These are phyloP conservation scores for Mythimna vitellina DNA, from an alignment of 2,888 invertebrate species.

Conservation along the genomic window DNA sequence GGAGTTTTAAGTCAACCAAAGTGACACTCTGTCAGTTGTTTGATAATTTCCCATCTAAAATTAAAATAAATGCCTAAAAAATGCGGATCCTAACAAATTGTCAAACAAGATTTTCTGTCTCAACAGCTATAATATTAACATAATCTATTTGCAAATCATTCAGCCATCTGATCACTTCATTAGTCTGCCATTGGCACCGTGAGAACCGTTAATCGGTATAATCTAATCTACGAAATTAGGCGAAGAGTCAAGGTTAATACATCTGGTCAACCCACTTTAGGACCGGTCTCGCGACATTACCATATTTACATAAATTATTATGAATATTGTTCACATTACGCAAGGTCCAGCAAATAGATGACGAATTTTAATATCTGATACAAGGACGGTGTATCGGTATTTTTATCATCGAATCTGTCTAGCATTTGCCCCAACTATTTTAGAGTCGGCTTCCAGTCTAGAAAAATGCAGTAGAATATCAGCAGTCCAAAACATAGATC, in stretches of 20 bases:
- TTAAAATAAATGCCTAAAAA: not conserved
- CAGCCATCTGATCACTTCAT: conserved; percentile 14
- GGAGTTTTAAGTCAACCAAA: too few species aligned
- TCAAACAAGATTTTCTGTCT: not conserved
- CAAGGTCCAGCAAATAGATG: conserved; percentile 61
- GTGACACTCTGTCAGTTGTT: too few species aligned
- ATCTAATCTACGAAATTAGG: conserved; percentile 34
- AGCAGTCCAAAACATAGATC: too few species aligned
- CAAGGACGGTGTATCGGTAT: conserved; percentile 66
- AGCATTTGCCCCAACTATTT: not conserved
- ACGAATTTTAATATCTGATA: conserved; percentile 70
- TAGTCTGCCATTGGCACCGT: conserved; percentile 29
- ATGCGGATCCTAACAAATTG: not conserved
- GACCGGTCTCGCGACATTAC: conserved; percentile 65
- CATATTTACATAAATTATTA: conserved; percentile 65
- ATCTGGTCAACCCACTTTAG: conserved; percentile 49
- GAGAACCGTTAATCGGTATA: conserved; percentile 32
- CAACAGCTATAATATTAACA: not conserved
- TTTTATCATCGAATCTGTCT: not conserved
- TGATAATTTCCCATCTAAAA: too few species aligned
- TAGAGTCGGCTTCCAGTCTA: not conserved
- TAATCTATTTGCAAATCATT: conserved; percentile 12
- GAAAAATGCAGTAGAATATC: not conserved
- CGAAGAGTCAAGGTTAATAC: conserved; percentile 50
- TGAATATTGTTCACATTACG: conserved; percentile 66